phyloP scores from a whole-genome alignment of 2,113 vertebrate species.

The Willisornis vidua region DNA sequence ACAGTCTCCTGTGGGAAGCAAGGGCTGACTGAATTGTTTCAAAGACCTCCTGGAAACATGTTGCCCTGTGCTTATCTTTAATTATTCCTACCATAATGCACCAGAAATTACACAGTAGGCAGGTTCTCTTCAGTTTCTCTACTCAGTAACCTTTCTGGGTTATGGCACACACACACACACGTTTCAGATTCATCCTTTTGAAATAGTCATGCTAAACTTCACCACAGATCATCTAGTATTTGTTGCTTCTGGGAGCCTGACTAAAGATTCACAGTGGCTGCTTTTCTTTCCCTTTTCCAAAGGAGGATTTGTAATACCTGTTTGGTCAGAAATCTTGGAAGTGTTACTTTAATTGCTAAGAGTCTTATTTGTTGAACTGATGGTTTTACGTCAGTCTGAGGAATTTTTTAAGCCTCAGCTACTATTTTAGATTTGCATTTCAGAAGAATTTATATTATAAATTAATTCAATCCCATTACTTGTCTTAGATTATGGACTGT shows the following conservation, averaged over 20 bases:
- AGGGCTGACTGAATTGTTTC: background rate
- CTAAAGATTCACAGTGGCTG: background rate
- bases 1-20: background rate
- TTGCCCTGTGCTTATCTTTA: background rate
- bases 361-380: background rate
- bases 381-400: background rate
- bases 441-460: background rate
- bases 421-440: background rate
- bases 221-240: background rate
- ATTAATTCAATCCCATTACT: background rate
- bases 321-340: background rate
- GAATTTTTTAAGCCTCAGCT: background rate
- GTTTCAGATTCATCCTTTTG: background rate
- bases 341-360: background rate
- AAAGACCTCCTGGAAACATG: background rate
- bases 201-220: background rate
- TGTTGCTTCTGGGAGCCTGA: background rate
- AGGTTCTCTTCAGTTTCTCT: background rate
- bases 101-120: background rate
- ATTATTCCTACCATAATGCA: accelerated
- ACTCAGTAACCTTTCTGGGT: background rate
- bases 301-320: background rate
- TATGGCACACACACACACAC: accelerated
- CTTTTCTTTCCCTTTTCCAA: background rate
- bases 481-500: background rate